A percentile compares a stretch with the other conserved stretches of the same genome.
Evolutionary conservation across 1,140 invertebrate genomes (phyloP).

Genomic region (Patella vulgata): DNA sequence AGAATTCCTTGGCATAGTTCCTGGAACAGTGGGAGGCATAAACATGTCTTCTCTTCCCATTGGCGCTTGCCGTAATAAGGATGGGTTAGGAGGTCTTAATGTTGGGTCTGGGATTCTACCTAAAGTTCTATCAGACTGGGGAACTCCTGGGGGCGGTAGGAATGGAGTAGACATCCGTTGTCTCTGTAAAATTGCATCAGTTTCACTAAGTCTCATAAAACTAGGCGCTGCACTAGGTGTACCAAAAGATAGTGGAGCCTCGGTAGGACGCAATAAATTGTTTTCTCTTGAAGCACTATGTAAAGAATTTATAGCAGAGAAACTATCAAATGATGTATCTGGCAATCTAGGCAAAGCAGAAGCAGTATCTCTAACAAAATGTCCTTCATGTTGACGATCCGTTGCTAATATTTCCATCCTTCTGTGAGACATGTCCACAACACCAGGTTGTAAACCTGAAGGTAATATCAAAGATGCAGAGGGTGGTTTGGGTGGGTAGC

Average conservation of each 20-base stretch:
- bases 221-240: constrained; percentile 33
- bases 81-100: constrained; percentile 43
- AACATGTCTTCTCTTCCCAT: constrained; percentile 57
- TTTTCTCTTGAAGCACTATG: constrained; percentile 31
- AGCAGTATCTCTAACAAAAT: constrained; percentile 33
- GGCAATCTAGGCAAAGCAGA: constrained; percentile 19
- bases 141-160: constrained; percentile 42
- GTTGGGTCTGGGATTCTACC: constrained; percentile 39
- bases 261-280: constrained; percentile 30
- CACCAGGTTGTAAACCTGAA: constrained; percentile 27
- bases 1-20: constrained; percentile 55
- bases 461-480: constrained; percentile 31
- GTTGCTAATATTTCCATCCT: constrained; percentile 51
- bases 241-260: constrained; percentile 32
- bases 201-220: constrained; percentile 53
- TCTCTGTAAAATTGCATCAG: constrained; percentile 52
- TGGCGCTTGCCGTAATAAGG: constrained; percentile 42
- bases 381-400: constrained; percentile 43
- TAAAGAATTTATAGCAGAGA: constrained; percentile 26
- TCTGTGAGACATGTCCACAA: constrained; percentile 45
- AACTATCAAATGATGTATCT: constrained; percentile 30
- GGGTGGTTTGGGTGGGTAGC: constrained; percentile 24
- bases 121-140: constrained; percentile 19
- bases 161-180: constrained; percentile 55
- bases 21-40: constrained; percentile 38